These are phyloP conservation scores for Nyctalus aviator DNA, from an alignment of 2,797 vertebrate species.

Conservation along the genomic window DNA sequence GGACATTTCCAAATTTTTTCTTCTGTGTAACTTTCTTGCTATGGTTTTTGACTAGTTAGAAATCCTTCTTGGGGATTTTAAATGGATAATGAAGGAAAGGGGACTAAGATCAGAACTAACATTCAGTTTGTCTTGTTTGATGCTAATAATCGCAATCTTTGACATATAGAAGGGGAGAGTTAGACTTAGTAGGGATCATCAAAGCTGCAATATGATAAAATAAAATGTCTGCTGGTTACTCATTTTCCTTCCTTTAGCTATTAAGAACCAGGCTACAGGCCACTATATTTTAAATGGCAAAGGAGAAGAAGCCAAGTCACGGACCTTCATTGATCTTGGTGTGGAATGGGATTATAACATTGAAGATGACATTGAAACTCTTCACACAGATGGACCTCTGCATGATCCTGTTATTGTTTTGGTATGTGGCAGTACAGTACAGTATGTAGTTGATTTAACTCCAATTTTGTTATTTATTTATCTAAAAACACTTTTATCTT, in stretches of 20 bases:
- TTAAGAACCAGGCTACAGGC: constrained; percentile 98
- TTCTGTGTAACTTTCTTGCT: background rate
- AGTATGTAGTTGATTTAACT: background rate
- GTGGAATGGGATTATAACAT: constrained; percentile 97
- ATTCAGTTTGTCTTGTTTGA: background rate
- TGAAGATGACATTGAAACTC: constrained; percentile 93
- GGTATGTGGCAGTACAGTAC: constrained; percentile 88
- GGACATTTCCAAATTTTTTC: constrained; percentile 57
- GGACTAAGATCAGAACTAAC: constrained; percentile 27
- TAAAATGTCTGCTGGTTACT: constrained; percentile 16
- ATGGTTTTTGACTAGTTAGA: constrained; percentile 6
- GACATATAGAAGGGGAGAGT: background rate
- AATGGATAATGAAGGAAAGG: background rate
- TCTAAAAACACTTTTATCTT: constrained; percentile 26
- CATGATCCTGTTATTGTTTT: constrained; percentile 95
- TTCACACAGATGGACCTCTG: constrained; percentile 96
- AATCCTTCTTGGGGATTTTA: constrained; percentile 12
- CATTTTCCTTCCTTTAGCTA: constrained; percentile 88
- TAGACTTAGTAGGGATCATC: background rate
- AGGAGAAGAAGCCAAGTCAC: constrained; percentile 93
- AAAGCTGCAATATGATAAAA: background rate
- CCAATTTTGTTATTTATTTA: constrained; percentile 9
- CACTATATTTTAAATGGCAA: constrained; percentile 98
- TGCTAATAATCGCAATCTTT: background rate
- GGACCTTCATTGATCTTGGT: constrained; percentile 96